These are phyloP conservation scores for Helogale parvula DNA, from an alignment of 2,113 vertebrate genomes.

Conservation along the genomic window DNA sequence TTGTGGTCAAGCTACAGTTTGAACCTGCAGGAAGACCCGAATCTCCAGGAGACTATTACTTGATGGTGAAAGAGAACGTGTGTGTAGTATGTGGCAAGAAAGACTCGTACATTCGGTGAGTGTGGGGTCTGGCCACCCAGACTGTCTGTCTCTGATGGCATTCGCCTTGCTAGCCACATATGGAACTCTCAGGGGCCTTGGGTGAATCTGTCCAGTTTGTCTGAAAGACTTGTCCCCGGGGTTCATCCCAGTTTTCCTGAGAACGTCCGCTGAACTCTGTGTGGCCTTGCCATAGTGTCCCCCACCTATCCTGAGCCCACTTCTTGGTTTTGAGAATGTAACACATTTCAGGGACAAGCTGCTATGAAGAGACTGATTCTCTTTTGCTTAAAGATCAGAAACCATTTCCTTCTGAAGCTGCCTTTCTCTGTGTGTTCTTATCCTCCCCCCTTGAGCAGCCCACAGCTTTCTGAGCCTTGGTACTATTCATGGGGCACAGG, in stretches of 20 bases:
- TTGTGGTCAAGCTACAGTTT: conserved; percentile 94
- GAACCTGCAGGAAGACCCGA: conserved; percentile 97
- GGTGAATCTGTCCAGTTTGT: not conserved
- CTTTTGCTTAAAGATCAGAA: not conserved
- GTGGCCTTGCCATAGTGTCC: not conserved
- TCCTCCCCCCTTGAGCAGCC: not conserved
- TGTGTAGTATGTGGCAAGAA: conserved; percentile 97
- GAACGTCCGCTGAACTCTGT: not conserved
- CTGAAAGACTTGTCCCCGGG: not conserved
- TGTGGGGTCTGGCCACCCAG: not conserved
- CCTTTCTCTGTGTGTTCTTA: not conserved
- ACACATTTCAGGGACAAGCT: not conserved
- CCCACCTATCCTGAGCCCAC: not conserved
- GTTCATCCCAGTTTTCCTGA: not conserved
- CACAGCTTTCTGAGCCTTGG: not conserved
- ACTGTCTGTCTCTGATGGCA: not conserved
- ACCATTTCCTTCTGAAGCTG: not conserved
- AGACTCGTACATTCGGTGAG: conserved; percentile 97
- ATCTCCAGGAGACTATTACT: conserved; percentile 96
- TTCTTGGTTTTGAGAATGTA: not conserved
- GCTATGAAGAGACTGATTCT: not conserved
- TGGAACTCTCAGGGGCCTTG: not conserved
- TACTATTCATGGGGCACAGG: not conserved
- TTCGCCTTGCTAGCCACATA: too few relatives aligned
- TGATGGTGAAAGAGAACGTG: conserved; percentile 96